phyloP scores from a whole-genome alignment of 2,113 vertebrate species.

The Phrynocephalus versicolor region DNA sequence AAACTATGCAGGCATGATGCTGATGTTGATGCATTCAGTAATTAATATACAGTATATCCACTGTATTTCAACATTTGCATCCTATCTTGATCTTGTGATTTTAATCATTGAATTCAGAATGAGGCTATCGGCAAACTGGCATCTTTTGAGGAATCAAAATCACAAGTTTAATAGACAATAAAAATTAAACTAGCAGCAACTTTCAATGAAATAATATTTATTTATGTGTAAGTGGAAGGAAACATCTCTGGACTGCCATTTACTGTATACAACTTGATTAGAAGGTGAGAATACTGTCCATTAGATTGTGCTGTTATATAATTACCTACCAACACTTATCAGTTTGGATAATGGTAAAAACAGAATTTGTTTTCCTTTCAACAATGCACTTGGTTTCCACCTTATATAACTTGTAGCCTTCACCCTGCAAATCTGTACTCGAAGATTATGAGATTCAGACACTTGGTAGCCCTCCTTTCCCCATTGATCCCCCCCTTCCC shows the following conservation, averaged over 20 bases:
- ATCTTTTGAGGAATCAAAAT: not conserved
- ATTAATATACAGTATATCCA: not conserved
- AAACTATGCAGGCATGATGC: not conserved
- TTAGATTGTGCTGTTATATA: not conserved
- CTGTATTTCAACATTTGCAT: not conserved
- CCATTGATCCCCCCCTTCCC: too few relatives aligned
- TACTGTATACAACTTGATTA: not conserved
- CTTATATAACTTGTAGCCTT: too few relatives aligned
- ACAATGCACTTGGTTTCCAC: too few relatives aligned
- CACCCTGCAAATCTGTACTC: too few relatives aligned
- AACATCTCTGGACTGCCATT: not conserved
- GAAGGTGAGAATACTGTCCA: not conserved
- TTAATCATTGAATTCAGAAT: not conserved
- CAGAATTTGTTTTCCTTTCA: too few relatives aligned
- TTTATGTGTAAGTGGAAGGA: not conserved
- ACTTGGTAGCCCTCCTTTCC: too few relatives aligned
- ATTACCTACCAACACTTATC: not conserved
- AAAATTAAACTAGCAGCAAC: not conserved
- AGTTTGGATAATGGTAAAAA: too few relatives aligned
- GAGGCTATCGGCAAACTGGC: not conserved
- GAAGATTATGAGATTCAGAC: too few relatives aligned
- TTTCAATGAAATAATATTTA: not conserved
- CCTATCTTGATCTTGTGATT: not conserved
- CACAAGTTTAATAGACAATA: not conserved
- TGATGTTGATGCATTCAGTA: not conserved